Conservation (phyloP, 1,140 invertebrate species). For the Venturia canescens region DNA sequence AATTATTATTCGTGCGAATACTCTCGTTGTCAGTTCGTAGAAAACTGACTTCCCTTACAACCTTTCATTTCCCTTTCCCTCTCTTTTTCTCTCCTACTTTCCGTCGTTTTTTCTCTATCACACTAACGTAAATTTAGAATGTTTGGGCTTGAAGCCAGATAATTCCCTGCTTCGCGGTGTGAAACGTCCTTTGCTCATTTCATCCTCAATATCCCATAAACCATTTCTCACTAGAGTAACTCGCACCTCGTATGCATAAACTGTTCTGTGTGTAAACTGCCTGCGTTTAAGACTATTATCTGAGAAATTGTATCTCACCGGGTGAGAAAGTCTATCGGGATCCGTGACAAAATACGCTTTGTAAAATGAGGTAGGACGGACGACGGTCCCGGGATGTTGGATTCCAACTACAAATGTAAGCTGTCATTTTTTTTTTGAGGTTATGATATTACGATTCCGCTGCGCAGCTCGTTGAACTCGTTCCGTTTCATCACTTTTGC, state of each 20-base stretch:
- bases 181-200: conserved; percentile 74
- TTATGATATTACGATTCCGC: not conserved
- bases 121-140: conserved; percentile 68
- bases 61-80: no score
- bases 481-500: no score
- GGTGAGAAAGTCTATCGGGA: not conserved
- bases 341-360: not conserved
- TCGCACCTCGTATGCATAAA: conserved; percentile 13
- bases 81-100: not conserved
- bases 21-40: conserved; percentile 25
- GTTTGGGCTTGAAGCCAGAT: conserved; percentile 69
- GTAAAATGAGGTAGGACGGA: not conserved
- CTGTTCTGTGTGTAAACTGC: not conserved
- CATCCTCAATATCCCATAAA: conserved; percentile 74
- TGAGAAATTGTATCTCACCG: not conserved
- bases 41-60: conserved; percentile 35
- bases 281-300: conserved; percentile 13
- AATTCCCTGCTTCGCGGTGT: conserved; percentile 72
- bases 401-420: not conserved
- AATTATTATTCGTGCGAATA: no score
- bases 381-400: not conserved
- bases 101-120: not conserved
- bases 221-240: conserved; percentile 60
- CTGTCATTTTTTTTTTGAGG: not conserved
- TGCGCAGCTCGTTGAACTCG: not conserved